Evolutionary conservation across 2,797 vertebrate genomes (phyloP).

Genomic region (Silurus aristotelis): DNA sequence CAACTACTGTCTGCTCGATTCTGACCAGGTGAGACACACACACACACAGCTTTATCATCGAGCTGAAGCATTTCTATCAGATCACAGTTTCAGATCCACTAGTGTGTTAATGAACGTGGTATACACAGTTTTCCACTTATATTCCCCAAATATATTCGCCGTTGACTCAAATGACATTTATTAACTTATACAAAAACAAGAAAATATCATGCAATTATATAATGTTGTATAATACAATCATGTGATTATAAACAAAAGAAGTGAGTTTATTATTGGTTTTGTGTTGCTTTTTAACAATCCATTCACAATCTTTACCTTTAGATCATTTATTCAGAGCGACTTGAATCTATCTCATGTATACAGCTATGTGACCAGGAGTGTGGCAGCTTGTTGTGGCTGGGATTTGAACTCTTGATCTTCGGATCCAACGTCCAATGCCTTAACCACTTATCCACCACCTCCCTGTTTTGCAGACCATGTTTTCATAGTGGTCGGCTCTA

Average conservation of each 20-base stretch:
- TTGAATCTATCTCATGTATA: no score
- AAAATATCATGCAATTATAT: background rate
- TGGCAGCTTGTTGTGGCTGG: no score
- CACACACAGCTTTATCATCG: background rate
- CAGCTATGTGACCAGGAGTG: no score
- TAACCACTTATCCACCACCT: no score
- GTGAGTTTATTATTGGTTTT: background rate
- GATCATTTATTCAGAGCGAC: no score
- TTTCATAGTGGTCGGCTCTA: slow-evolving; percentile 91
- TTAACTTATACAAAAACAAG: no score
- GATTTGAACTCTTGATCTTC: no score
- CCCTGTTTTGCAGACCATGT: slow-evolving; percentile 92
- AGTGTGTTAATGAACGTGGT: background rate
- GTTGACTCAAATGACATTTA: no score
- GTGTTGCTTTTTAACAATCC: slow-evolving; percentile 75
- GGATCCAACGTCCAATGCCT: no score
- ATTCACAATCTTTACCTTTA: no score
- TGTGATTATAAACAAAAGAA: no score
- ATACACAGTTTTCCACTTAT: background rate
- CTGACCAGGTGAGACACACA: slow-evolving; percentile 90
- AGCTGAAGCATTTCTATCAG: background rate
- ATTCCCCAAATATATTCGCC: background rate
- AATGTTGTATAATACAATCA: background rate
- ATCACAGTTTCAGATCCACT: background rate
- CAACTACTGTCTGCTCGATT: slow-evolving; percentile 98